phyloP scores from a whole-genome alignment of 2,888 invertebrate species.

The Lissonota sp. region DNA sequence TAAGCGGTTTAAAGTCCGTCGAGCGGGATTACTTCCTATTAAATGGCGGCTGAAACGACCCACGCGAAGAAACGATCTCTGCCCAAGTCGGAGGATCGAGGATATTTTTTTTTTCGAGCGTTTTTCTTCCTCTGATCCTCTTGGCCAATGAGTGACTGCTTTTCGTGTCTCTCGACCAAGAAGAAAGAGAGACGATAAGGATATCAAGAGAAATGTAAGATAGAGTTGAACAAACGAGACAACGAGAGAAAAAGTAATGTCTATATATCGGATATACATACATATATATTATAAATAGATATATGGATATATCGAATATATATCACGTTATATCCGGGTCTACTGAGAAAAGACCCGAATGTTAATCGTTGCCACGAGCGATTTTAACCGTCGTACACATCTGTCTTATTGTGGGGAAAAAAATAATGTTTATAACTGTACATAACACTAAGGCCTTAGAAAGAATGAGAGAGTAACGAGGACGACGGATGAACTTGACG shows the following conservation, averaged over 20 bases:
- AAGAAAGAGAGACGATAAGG: slow-evolving; percentile 26
- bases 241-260: slow-evolving; percentile 40
- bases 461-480: slow-evolving; percentile 53
- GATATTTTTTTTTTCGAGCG: slow-evolving; percentile 45
- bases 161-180: slow-evolving; percentile 22
- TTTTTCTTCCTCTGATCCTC: slow-evolving; percentile 30
- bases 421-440: slow-evolving; percentile 74
- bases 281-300: slow-evolving; percentile 36
- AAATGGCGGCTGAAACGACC: slow-evolving; percentile 58
- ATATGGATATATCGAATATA: slow-evolving; percentile 52
- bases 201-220: slow-evolving; percentile 34
- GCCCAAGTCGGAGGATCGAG: not conserved
- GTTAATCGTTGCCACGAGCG: slow-evolving; percentile 63
- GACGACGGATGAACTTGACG: slow-evolving; percentile 34
- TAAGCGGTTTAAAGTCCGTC: slow-evolving; percentile 4
- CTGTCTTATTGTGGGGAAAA: slow-evolving; percentile 50
- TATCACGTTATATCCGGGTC: slow-evolving; percentile 57
- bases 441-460: slow-evolving; percentile 75
- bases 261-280: slow-evolving; percentile 33
- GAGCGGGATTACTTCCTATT: slow-evolving; percentile 59
- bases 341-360: slow-evolving; percentile 54
- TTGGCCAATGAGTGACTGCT: slow-evolving; percentile 58
- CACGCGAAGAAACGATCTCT: slow-evolving; percentile 54
- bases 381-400: slow-evolving; percentile 58
- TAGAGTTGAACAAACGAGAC: slow-evolving; percentile 53